Percentiles rank a stretch among this genome's conserved stretches.
Evolutionary conservation across 2,113 vertebrate genomes (phyloP).

Genomic region (Eidolon helvum): DNA sequence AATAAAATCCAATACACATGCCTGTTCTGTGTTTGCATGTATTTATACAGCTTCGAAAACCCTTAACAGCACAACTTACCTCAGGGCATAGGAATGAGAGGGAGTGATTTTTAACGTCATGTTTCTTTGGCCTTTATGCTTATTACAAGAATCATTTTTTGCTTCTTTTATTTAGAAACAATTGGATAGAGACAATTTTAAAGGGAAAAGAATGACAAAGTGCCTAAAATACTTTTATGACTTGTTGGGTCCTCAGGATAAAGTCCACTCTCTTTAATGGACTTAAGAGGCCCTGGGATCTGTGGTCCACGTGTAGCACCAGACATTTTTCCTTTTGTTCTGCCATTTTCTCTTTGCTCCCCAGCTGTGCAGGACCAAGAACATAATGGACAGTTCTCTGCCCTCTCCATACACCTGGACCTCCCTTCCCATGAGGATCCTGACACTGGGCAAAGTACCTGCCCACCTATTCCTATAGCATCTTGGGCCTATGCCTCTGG

Average conservation of each 20-base stretch:
- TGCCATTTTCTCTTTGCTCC: neutral
- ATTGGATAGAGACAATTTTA: neutral
- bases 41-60: neutral
- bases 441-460: neutral
- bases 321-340: no score
- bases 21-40: neutral
- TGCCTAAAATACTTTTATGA: neutral
- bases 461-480: neutral
- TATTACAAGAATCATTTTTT: neutral
- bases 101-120: neutral
- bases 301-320: fast-evolving
- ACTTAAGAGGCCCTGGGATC: neutral
- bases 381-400: neutral
- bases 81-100: neutral
- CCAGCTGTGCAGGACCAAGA: neutral
- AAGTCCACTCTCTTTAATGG: neutral
- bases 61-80: neutral
- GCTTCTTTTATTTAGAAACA: conserved; percentile 1
- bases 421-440: neutral
- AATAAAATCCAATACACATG: neutral
- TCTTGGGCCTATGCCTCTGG: no score
- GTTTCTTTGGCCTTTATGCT: neutral
- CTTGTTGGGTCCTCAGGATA: neutral
- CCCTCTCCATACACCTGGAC: neutral
- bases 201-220: neutral